Base-by-base conservation (phyloP, 2,888 invertebrate genomes). In the Campoplex nolae region DNA sequence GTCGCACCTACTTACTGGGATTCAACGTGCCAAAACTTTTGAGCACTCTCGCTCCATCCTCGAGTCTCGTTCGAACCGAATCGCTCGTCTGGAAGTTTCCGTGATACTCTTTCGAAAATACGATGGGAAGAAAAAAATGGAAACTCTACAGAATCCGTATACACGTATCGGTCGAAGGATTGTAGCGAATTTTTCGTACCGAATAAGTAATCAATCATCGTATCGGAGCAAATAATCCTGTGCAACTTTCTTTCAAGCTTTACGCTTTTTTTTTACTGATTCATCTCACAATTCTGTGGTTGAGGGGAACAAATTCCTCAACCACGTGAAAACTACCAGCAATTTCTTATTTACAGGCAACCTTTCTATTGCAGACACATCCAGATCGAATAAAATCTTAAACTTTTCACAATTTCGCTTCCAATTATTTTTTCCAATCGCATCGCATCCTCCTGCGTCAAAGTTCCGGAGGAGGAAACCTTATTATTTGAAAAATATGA, bases 21-120 rank as follows among this genome's bases (percentile, higher is more conserved):
- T 65, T 80, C 86, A 73, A 86, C 80, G 83, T 86, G 83, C 83
- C 83, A 84, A 86, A 86, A 86, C 86, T 86, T 86, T 62, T 62
- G 76, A 77, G 67, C 71, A 73, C 71, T 77, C 76, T 76, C 71
- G 73, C 23, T 54, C 58, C 70, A 70, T 48, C 51, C 48, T 51
- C 23, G 32, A 48, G 18, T 62, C 48, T 65, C 54, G 32, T 71
- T 62, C 71, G 54, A 70, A 75, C 54, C 71, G 75, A 76, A 67
- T 79, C 76, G 65, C 68, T 84, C 77, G 68, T 48, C 71, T 16
- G 83, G 77, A 86, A 84, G 78, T 83, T 86, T 77, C 68, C 81
- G 75, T 77, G 83, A 86, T 74, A 68, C 51, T 81, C 68, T 32
- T 56, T 75, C 80, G 65, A 80, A 80, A 83, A 54, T 23, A 68